Conservation (phyloP, 2,797 vertebrate genomes). For the Enteromius fasciolatus region DNA sequence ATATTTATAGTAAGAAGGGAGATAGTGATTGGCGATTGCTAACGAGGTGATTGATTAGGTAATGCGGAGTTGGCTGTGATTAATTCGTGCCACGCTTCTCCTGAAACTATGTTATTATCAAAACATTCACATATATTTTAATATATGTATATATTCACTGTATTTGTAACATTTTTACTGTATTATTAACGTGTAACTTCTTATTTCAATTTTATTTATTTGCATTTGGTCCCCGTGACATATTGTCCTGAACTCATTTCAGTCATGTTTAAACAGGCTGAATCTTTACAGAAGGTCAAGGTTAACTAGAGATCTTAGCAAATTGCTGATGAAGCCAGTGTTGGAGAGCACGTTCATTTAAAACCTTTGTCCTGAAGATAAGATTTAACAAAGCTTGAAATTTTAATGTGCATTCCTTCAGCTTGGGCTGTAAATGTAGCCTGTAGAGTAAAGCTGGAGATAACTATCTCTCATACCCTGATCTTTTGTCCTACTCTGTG, state of each 20-base stretch:
- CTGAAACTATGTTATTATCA: too few species aligned
- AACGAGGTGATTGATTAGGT: too few species aligned
- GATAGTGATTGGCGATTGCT: too few species aligned
- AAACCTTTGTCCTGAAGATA: constrained; percentile 42
- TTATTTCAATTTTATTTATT: not conserved
- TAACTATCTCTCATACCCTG: constrained; percentile 3
- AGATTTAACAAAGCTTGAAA: constrained; percentile 47
- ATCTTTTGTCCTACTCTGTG: constrained; percentile 10
- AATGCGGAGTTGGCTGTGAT: too few species aligned
- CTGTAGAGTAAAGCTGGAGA: constrained; percentile 10
- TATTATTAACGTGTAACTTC: not conserved
- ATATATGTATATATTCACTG: too few species aligned
- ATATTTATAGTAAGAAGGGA: too few species aligned
- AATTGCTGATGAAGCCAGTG: constrained; percentile 26
- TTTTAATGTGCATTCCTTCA: constrained; percentile 27
- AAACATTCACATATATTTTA: too few species aligned
- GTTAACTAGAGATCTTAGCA: not conserved
- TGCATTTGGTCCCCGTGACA: not conserved
- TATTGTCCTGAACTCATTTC: not conserved
- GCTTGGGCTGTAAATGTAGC: constrained; percentile 18
- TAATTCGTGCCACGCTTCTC: too few species aligned
- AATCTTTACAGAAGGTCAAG: constrained; percentile 27
- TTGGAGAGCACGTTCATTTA: constrained; percentile 25
- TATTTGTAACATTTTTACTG: not conserved
- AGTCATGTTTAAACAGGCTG: constrained; percentile 15